Evolutionary conservation across 2,797 vertebrate genomes (phyloP), one percentile per base, ranked within the genome.

Genomic region (Tapera naevia): DNA sequence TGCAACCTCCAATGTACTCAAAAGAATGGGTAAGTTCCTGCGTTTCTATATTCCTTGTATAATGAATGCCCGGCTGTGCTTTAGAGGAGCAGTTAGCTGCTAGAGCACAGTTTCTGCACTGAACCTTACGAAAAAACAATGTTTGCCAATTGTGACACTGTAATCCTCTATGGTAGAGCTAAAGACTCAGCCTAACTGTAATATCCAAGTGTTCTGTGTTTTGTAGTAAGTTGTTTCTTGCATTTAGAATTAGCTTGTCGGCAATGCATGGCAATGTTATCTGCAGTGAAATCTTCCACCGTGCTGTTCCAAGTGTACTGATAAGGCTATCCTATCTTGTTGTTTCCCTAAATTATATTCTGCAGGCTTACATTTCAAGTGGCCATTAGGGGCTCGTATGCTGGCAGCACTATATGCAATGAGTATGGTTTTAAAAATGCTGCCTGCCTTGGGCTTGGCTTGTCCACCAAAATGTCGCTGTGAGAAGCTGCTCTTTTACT

Each of bases 291-390:
- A 97, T 97, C 91, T 97, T 98, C 96, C 80, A 57, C 80, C 28
- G 91, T 98, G 93, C 96, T 98, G 96, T 96, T 97, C 89, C 84
- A 95, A 97, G 95, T 96, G 70, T 95, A 92, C 97, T 98, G 97
- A 97, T 98, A 94, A 97, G 97, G 97, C 96, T 97, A 96, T 98
- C 97, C 97, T 98, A 97, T 98, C 97, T 98, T 98, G 97, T 98
- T 98, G 97, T 98, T 97, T 98, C 96, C 96, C 97, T 97, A 98
- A 97, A 98, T 98, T 98, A 97, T 98, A 98, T 98, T 98, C 98
- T 98, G 98, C 99, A 99, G 99, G 99, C 99, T 99, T 99, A 99
- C 99, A 99, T 99, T 99, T 99, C 99, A 99, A 99, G 99, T 99
- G 99, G 99, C 99, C 98, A 99, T 99, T 99, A 99, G 99, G 99